Conservation (phyloP, 2,113 vertebrate genomes). For the mouse (Mus musculus) region GRCm39 chr5:129947501-129948000, state of each 20-base stretch:
- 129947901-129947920: neutral
- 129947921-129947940: neutral
- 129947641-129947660: no score
- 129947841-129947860: neutral
- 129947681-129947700: no score
- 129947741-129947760: neutral
- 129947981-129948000: neutral
- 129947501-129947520: neutral
- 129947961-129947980: neutral
- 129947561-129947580: no score
- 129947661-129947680: no score
- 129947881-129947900: neutral
- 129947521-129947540: no score
- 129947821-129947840: rapidly evolving
- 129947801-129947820: neutral
- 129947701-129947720: neutral
- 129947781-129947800: neutral
- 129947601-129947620: no score
- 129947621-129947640: no score
- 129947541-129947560: no score
- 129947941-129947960: neutral
- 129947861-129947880: neutral
- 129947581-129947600: no score
- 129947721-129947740: neutral
- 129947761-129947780: neutral